Conservation (phyloP, 2,113 vertebrate species). For the Callaeas wilsoni region DNA sequence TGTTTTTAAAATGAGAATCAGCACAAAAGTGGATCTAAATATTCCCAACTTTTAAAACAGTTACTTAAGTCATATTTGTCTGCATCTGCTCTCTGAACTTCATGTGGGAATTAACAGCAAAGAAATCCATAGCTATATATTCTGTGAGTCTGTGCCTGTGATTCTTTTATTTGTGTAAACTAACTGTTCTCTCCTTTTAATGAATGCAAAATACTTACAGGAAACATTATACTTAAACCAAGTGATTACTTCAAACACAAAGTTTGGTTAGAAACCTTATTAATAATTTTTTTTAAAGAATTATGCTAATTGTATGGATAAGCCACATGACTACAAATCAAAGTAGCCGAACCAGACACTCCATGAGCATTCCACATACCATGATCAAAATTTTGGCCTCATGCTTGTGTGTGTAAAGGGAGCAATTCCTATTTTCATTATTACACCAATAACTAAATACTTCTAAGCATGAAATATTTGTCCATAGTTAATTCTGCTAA, state of each 20-base stretch:
- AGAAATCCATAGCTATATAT: not conserved
- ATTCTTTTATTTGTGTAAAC: constrained; percentile 38
- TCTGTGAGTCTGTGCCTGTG: not conserved
- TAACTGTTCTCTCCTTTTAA: constrained; percentile 39
- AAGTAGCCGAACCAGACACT: not conserved
- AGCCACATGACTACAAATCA: not conserved
- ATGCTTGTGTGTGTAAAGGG: not conserved
- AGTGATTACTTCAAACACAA: constrained; percentile 40
- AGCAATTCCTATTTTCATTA: not conserved
- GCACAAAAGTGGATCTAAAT: not conserved
- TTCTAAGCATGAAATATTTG: not conserved
- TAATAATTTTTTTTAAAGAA: constrained; percentile 31
- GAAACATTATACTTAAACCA: constrained; percentile 43
- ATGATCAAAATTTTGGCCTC: not conserved
- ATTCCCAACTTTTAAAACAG: not conserved
- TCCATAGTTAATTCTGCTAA: not conserved
- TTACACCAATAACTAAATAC: not conserved
- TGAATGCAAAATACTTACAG: constrained; percentile 55
- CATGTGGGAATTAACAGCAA: not conserved
- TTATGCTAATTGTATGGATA: constrained; percentile 12
- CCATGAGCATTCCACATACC: not conserved
- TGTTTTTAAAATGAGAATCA: not conserved
- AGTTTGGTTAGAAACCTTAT: constrained; percentile 47
- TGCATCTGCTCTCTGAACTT: not conserved
- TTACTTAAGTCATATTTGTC: constrained; percentile 9